Evolutionary conservation across 2,797 vertebrate species (phyloP), one percentile per base, ranked within the genome.

Genomic region (Glossophaga mutica): DNA sequence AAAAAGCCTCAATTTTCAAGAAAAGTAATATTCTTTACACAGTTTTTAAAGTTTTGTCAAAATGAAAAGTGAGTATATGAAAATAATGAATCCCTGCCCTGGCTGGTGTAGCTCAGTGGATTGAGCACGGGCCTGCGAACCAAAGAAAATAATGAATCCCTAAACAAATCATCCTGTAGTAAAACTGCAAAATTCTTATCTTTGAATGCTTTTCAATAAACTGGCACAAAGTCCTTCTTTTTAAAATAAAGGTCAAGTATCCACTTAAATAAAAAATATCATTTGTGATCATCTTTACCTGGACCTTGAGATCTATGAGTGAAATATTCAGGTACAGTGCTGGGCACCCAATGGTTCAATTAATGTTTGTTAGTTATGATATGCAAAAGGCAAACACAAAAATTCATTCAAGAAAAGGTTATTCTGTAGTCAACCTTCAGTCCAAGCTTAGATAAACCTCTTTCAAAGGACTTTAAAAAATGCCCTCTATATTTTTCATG

Each of bases 21-120:
- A 92, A 91, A 83, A 77, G 34, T 32, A 67, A 87, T 52, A 52
- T 71, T 78, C 39, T 88, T 87, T 91, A 90, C 90, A 88, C 14
- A 90, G 18, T 19, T 26, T 42, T 91, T 86, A 89, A 0, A 90
- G 82, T 82, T 87, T 84, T 87, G 57, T 34, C 34, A 82, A 83
- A 50, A 87, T 46, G 29, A 87, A n/a, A 92, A 94, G 83, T 68
- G 19, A 84, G 11, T 12, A 0, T 18, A n/a, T 34, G 12, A 91
- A 89, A 83, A 95, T 24, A 19, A 67, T 59, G 26, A 83, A 77
- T 24, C 44, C 44, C 55, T 55, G n/a, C n/a, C n/a, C n/a, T n/a
- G n/a, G n/a, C n/a, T n/a, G n/a, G n/a, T n/a, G n/a, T n/a, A n/a
- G n/a, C n/a, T n/a, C n/a, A n/a, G n/a, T n/a, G n/a, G n/a, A n/a